These are phyloP conservation scores for Oscheius sp. DNA, from an alignment of 2,888 invertebrate species.

Conservation along the genomic window DNA sequence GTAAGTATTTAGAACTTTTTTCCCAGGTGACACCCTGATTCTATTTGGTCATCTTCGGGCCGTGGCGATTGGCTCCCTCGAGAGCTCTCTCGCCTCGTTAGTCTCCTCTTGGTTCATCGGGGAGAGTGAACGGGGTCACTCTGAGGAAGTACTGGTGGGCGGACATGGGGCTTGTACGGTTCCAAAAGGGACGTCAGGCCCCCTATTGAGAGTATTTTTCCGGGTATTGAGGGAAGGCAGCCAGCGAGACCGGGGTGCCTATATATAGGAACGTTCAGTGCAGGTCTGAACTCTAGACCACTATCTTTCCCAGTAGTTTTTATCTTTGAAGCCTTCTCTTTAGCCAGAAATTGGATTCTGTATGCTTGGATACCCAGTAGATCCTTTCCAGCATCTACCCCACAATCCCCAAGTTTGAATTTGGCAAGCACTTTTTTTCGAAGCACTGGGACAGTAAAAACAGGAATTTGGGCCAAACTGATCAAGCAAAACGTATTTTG, in stretches of 20 bases:
- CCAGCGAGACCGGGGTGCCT: slow-evolving; percentile 4
- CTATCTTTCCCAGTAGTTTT: too few relatives aligned
- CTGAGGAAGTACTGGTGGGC: too few relatives aligned
- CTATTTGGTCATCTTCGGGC: slow-evolving; percentile 8
- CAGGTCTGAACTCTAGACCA: too few relatives aligned
- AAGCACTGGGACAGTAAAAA: background rate
- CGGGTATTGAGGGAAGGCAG: background rate
- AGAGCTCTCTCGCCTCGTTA: slow-evolving; percentile 14
- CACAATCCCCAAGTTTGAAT: too few relatives aligned
- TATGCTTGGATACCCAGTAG: too few relatives aligned
- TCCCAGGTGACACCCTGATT: slow-evolving; percentile 25
- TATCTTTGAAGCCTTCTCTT: too few relatives aligned
- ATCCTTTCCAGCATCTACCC: too few relatives aligned
- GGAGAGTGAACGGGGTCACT: slow-evolving; percentile 7
- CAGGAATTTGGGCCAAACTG: background rate
- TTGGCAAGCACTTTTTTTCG: too few relatives aligned
- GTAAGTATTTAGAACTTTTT: background rate
- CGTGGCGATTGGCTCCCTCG: slow-evolving; percentile 18
- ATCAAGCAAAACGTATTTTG: background rate
- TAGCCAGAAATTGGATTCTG: too few relatives aligned
- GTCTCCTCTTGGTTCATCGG: background rate
- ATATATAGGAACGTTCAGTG: too few relatives aligned
- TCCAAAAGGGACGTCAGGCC: background rate
- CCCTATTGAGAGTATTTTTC: background rate
- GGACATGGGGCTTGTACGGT: too few relatives aligned